Evolutionary conservation across 2,797 vertebrate genomes (phyloP).

Genomic region (Rhincodon typus): DNA sequence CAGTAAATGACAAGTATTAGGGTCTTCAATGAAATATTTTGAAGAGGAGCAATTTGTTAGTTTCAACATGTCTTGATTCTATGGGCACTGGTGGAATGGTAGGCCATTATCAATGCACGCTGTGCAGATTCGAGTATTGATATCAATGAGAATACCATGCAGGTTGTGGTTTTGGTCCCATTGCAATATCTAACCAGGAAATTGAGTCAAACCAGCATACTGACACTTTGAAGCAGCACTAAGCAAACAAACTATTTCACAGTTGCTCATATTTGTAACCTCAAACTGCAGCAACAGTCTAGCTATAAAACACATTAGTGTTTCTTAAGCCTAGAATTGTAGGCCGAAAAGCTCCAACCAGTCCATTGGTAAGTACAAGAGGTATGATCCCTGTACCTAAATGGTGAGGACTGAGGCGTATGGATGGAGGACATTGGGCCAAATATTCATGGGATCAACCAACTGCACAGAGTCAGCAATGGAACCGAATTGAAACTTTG

Average conservation of each 20-base stretch:
- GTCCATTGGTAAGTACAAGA: too few species aligned
- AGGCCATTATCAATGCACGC: not conserved
- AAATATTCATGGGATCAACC: too few species aligned
- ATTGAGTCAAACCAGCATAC: not conserved
- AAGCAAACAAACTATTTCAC: too few species aligned
- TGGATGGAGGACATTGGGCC: too few species aligned
- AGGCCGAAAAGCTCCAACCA: too few species aligned
- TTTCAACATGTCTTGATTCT: not conserved
- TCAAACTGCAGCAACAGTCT: not conserved
- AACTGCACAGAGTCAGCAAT: too few species aligned
- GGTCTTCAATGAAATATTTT: not conserved
- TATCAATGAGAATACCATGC: not conserved
- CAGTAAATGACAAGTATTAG: not conserved
- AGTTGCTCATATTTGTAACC: not conserved
- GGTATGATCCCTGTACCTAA: too few species aligned
- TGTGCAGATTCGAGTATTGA: not conserved
- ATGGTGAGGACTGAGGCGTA: too few species aligned
- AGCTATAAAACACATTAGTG: too few species aligned
- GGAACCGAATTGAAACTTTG: too few species aligned
- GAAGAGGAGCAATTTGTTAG: not conserved
- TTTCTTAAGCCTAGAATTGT: too few species aligned
- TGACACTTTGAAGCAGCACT: too few species aligned
- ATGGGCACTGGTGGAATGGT: not conserved
- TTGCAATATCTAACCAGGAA: not conserved
- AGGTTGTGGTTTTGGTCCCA: not conserved